Evolutionary conservation across 2,888 invertebrate genomes (phyloP).

Genomic region (Venustoraphidia nigricollis): DNA sequence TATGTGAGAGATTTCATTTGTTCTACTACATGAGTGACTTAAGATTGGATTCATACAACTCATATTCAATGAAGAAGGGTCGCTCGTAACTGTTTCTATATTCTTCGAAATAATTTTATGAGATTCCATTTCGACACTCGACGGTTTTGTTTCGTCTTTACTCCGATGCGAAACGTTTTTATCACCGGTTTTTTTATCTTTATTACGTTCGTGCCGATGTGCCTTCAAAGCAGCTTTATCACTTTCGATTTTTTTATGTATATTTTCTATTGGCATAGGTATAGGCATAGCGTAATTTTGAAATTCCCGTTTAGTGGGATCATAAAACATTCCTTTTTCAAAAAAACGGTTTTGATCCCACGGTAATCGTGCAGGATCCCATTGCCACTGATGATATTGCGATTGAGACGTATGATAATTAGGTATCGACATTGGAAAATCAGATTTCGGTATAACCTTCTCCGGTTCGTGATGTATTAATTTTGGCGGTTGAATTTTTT

Average conservation of each 20-base stretch:
- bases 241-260: conserved; percentile 17
- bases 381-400: conserved; percentile 48
- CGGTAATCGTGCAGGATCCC: conserved; percentile 36
- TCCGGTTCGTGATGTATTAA: conserved; percentile 12
- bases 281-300: conserved; percentile 23
- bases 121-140: conserved; percentile 6
- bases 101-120: too few relatives aligned
- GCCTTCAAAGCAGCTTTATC: conserved; percentile 15
- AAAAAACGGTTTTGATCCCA: conserved; percentile 38
- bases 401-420: conserved; percentile 47
- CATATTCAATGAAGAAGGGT: too few relatives aligned
- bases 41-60: too few relatives aligned
- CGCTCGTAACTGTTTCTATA: too few relatives aligned
- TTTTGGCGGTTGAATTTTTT: background rate
- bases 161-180: conserved; percentile 10
- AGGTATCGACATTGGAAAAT: conserved; percentile 49
- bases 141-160: conserved; percentile 15
- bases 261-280: conserved; percentile 24
- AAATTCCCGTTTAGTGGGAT: conserved; percentile 29
- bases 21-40: too few relatives aligned
- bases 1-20: too few relatives aligned
- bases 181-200: conserved; percentile 14
- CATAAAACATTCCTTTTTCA: conserved; percentile 39
- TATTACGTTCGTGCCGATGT: conserved; percentile 20
- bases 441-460: conserved; percentile 39